Conservation (phyloP, 2,113 vertebrate genomes). For the Takifugu flavidus region DNA sequence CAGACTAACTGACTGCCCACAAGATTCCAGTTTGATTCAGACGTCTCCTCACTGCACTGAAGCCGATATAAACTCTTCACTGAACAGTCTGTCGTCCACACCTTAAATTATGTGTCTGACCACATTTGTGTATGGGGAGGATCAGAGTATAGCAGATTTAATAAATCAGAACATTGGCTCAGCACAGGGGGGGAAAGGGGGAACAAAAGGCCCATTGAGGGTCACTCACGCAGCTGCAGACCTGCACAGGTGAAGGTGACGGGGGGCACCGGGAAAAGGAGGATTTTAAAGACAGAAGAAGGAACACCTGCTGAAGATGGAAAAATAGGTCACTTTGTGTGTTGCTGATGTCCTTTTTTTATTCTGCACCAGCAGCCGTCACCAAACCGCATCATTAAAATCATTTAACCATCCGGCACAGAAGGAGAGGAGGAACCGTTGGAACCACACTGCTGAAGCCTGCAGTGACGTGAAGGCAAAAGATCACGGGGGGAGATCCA, state of each 20-base stretch:
- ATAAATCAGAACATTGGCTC: slow-evolving; percentile 36
- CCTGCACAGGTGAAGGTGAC: slow-evolving; percentile 52
- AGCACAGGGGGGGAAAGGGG: slow-evolving; percentile 17
- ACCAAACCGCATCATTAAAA: no score
- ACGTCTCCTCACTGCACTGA: no score
- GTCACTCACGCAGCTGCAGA: slow-evolving; percentile 46
- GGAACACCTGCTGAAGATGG: slow-evolving; percentile 47
- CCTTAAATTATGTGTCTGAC: neutral
- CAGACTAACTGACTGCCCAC: neutral
- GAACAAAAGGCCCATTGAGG: slow-evolving; percentile 71
- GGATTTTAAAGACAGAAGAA: slow-evolving; percentile 26
- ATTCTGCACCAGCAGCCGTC: no score
- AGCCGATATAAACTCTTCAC: no score
- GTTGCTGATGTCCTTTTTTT: neutral
- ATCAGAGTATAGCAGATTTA: slow-evolving; percentile 36
- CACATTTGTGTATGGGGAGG: neutral
- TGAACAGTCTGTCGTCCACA: no score
- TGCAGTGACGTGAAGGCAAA: no score
- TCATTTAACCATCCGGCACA: no score
- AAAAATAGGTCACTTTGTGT: neutral
- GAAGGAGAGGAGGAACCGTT: no score
- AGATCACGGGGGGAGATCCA: no score
- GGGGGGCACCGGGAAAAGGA: slow-evolving; percentile 36
- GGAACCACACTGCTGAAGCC: no score
- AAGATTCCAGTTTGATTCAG: neutral